Base-by-base conservation (phyloP, 30 jellyfish, hydroid and myxozoan genomes). In the Clytia hemisphaerica region DNA sequence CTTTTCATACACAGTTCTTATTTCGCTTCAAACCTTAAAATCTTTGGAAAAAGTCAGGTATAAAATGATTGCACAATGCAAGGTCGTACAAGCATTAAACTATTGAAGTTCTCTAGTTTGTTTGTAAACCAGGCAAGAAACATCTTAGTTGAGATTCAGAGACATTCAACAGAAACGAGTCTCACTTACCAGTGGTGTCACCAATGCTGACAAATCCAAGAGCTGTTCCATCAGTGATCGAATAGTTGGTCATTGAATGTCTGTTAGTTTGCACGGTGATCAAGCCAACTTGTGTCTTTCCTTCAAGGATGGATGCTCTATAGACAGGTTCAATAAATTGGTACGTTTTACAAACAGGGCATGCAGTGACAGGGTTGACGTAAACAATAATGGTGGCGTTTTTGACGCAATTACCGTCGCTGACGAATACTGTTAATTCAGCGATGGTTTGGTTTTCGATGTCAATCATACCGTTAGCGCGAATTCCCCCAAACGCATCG, bases 401-500 rank as follows among this genome's bases (percentile, higher is more conserved):
- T 6, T 28, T 9, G 16, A 59, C 0, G 35, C 82, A 70, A 0
- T 16, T 45, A 12, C 78, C 77, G 37, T 70, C 82, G 3, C 60
- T 25, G 10, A 70, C 82, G 4, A 19, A 2, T 4, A 53, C 78
- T 10, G 62, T 1, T 33, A 70, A 48, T 4, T 12, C 57, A 58
- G 48, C 48, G 0, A 3, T 48, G 2, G 75, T 22, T 54, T 78
- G 28, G 7, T 15, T 37, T 21, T 22, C 66, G 7, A 33, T 70
- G 29, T 33, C 70, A 7, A 70, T 24, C 4, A 53, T 14, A 16
- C 29, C 77, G 3, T 16, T 50, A 7, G 70, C 44, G 18, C 60
- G 63, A 24, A 70, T 40, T 26, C 71, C 77, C 12, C 82, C 82
- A 18, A 47, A 37, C 18, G 48, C 40, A 32, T 70, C 82, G 25